Evolutionary conservation across 1,140 invertebrate species (phyloP).

Genomic region (Dufourea novaeangliae): DNA sequence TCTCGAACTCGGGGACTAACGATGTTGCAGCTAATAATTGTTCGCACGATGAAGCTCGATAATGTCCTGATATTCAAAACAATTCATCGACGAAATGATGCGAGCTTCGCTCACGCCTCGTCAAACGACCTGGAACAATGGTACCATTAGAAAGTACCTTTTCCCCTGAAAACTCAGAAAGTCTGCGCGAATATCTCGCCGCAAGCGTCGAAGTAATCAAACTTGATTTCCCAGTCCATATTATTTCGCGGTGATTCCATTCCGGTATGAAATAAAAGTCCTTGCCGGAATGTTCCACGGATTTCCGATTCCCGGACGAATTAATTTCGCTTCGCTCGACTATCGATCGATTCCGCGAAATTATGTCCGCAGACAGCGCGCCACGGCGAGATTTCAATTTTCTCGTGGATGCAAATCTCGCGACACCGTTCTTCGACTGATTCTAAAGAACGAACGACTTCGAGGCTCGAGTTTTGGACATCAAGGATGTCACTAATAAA

Average conservation of each 20-base stretch:
- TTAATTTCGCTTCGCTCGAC: slow-evolving; percentile 2
- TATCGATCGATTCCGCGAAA: slow-evolving; percentile 2
- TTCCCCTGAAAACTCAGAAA: too few relatives aligned
- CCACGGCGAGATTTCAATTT: slow-evolving; percentile 7
- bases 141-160: too few relatives aligned
- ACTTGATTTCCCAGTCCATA: not conserved
- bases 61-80: slow-evolving; percentile 40
- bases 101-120: not conserved
- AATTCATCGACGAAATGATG: slow-evolving; percentile 43
- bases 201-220: not conserved
- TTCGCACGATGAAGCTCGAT: slow-evolving; percentile 24
- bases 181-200: not conserved
- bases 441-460: too few relatives aligned
- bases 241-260: not conserved
- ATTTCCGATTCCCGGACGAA: not conserved
- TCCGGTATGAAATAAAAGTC: slow-evolving; percentile 12
- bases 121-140: not conserved
- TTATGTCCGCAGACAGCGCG: slow-evolving; percentile 3
- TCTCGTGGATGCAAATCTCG: not conserved
- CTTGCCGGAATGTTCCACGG: not conserved
- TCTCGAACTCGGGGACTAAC: slow-evolving; percentile 36
- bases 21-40: slow-evolving; percentile 45
- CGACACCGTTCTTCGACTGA: not conserved
- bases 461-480: not conserved
- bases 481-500: too few relatives aligned